Evolutionary conservation across 2,113 vertebrate genomes (phyloP), one percentile per base, ranked within the genome.

Genomic region (Lethenteron reissneri): DNA sequence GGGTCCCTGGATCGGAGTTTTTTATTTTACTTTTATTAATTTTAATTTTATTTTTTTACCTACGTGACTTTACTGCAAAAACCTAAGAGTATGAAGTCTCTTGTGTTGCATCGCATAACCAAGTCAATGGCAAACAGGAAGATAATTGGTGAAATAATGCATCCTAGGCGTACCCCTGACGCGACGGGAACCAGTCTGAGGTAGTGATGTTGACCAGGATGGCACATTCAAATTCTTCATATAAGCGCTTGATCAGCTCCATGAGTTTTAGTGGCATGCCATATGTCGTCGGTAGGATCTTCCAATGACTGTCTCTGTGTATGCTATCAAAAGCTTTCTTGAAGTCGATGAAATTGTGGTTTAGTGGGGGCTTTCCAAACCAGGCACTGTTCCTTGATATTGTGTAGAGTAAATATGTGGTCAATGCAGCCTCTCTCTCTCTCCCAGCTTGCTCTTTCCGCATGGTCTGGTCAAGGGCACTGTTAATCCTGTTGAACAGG

Each of bases 401-500:
- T 8, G 21, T 3, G 11, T 68, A 2, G 11, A 17, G 64, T 19
- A 3, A 64, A 8, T 14, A 64, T 64, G 14, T 64, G 60, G 6
- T 9, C 41, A 5, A 41, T 41, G 41, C 21, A 21, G 15, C n/a
- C 11, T 21, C 64, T 68, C 64, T 68, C 21, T 10, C 64, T 68
- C 9, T 21, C 11, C 64, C 64, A 10, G 21, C 64, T 9, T 9
- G 11, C 64, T 68, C 64, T 11, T 11, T n/a, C 21, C 11, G n/a
- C 64, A 68, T n/a, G 15, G n/a, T 68, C 15, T 17, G n/a, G 64
- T 68, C 8, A 68, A 68, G n/a, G 21, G 21, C 64, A n/a, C 21
- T 68, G 64, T 68, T 21, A 68, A 68, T 68, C 64, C 64, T 11
- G 64, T 68, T 68, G 64, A 68, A 21, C 15, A 68, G 64, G n/a